phyloP scores from a whole-genome alignment of 2,113 vertebrate genomes.

The Lethenteron reissneri region DNA sequence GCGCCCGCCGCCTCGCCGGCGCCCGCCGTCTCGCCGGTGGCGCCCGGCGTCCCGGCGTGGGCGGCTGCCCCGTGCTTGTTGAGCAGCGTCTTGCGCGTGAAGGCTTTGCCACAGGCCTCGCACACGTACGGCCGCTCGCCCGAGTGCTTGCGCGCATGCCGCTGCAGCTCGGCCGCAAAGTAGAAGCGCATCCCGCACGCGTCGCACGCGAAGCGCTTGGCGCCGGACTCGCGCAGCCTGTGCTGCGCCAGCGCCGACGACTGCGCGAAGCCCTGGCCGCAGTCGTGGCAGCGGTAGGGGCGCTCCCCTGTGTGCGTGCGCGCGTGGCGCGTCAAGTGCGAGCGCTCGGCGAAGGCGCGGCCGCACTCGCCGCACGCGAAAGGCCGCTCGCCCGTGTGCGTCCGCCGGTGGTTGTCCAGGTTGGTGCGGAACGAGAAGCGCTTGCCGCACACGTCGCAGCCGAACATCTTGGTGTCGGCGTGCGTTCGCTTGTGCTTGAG shows the following conservation, averaged over 20 bases:
- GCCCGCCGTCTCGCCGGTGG: background rate
- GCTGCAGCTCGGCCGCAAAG: background rate
- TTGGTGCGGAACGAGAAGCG: slow-evolving; percentile 3
- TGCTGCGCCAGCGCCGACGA: slow-evolving; percentile 4
- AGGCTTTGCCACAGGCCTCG: slow-evolving; percentile 5
- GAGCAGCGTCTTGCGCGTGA: slow-evolving; percentile 1
- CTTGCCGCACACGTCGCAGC: slow-evolving; percentile 2
- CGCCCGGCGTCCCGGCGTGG: slow-evolving; percentile 31
- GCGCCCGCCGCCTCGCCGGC: background rate
- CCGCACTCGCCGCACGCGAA: background rate
- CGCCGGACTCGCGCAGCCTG: slow-evolving; percentile 1
- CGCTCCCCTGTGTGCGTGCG: slow-evolving; percentile 1
- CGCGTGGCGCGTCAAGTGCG: background rate
- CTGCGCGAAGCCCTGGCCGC: slow-evolving; percentile 1
- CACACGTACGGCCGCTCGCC: slow-evolving; percentile 2
- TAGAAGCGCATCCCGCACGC: background rate
- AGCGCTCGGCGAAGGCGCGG: slow-evolving; percentile 1
- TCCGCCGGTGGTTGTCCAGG: slow-evolving; percentile 2
- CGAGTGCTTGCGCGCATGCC: slow-evolving; percentile 4
- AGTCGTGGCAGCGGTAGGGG: background rate
- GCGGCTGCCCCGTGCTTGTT: slow-evolving; percentile 23
- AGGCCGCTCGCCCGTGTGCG: slow-evolving; percentile 2
- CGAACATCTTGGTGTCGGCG: background rate
- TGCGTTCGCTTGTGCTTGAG: slow-evolving; percentile 3
- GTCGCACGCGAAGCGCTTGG: background rate